Conservation (phyloP, 2,113 vertebrate genomes). For the Hippocampus comes region DNA sequence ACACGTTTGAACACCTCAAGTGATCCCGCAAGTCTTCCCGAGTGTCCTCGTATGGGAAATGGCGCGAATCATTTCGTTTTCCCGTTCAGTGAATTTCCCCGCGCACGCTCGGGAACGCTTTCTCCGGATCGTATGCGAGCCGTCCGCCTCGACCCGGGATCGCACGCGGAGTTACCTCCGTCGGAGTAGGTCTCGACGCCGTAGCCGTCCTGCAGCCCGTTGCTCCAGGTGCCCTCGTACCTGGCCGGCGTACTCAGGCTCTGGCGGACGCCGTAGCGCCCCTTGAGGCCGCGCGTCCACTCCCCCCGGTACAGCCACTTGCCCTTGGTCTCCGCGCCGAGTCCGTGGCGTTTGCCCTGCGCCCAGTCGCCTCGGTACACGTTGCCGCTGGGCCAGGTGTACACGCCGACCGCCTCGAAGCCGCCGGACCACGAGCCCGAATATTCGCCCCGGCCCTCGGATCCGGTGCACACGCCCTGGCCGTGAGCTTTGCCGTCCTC, state of each 20-base stretch:
- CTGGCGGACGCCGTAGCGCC: conserved; percentile 89
- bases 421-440: conserved; percentile 90
- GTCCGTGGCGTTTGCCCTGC: conserved; percentile 90
- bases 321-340: conserved; percentile 90
- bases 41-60: too few species aligned
- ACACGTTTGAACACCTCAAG: too few species aligned
- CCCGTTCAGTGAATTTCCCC: too few species aligned
- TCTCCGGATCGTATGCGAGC: too few species aligned
- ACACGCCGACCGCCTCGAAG: conserved; percentile 88
- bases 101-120: too few species aligned
- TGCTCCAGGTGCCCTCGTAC: conserved; percentile 94
- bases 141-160: too few species aligned
- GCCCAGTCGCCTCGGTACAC: conserved; percentile 90
- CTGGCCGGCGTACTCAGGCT: conserved; percentile 86
- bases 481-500: conserved; percentile 95
- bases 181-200: conserved; percentile 94
- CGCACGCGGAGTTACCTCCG: conserved; percentile 76
- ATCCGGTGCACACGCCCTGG: conserved; percentile 92
- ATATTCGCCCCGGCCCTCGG: conserved; percentile 94
- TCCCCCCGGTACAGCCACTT: conserved; percentile 93
- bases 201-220: conserved; percentile 93
- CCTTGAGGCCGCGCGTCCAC: conserved; percentile 93
- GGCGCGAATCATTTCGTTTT: too few species aligned
- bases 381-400: conserved; percentile 97
- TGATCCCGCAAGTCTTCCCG: too few species aligned